Conservation (phyloP, 2,888 invertebrate genomes). For the Prenolepis imparis region DNA sequence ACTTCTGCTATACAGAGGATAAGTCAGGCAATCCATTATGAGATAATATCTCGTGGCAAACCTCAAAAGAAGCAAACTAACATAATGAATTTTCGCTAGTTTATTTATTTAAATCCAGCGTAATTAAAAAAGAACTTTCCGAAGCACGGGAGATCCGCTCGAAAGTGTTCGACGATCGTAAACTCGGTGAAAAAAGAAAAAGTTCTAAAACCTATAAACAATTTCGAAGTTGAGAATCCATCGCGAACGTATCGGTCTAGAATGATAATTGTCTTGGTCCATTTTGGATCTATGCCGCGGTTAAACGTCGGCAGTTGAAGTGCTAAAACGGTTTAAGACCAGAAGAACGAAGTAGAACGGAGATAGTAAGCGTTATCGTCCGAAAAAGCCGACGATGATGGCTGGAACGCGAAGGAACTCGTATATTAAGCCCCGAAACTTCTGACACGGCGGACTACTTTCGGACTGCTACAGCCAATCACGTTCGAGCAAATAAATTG, state of each 20-base stretch:
- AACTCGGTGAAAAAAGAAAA: background rate
- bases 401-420: slow-evolving; percentile 20
- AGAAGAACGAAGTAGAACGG: slow-evolving; percentile 13
- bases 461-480: slow-evolving; percentile 19
- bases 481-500: slow-evolving; percentile 30
- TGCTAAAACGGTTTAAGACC: slow-evolving; percentile 1
- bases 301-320: slow-evolving; percentile 11
- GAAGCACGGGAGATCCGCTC: background rate
- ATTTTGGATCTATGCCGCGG: background rate
- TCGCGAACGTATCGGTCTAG: background rate
- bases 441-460: slow-evolving; percentile 37
- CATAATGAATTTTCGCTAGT: background rate
- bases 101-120: background rate
- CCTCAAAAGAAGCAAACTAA: background rate
- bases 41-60: background rate
- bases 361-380: slow-evolving; percentile 34
- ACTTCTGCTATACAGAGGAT: background rate
- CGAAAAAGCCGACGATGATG: slow-evolving; percentile 40
- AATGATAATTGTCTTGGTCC: background rate
- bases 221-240: slow-evolving; percentile 3
- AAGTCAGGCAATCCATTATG: background rate
- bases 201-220: background rate
- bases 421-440: slow-evolving; percentile 45
- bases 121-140: slow-evolving; percentile 1
- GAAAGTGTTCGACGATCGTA: background rate